Conservation (phyloP, 2,888 invertebrate genomes). For the Drosophila pseudotakahashii region DNA sequence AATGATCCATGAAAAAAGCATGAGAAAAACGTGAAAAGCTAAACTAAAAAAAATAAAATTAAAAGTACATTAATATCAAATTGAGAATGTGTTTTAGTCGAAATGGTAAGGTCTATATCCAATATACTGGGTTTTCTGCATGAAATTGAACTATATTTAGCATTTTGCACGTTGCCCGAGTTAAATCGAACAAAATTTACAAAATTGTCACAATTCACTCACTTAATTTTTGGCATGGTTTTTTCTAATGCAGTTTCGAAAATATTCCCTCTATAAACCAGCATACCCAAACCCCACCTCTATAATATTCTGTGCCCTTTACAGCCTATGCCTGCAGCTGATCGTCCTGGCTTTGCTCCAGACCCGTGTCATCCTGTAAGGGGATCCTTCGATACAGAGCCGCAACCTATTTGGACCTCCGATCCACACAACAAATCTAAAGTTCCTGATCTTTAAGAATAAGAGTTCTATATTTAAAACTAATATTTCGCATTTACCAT, state of each 20-base stretch:
- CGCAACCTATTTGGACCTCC: conserved; percentile 25
- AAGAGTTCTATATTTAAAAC: conserved; percentile 49
- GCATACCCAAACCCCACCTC: conserved; percentile 19
- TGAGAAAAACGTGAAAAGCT: conserved; percentile 49
- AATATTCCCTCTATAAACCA: too few species aligned
- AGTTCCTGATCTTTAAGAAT: conserved; percentile 65
- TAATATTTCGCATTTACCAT: conserved; percentile 39
- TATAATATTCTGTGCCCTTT: conserved; percentile 51
- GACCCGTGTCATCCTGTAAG: conserved; percentile 51
- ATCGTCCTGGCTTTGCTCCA: conserved; percentile 75
- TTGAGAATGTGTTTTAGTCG: conserved; percentile 23
- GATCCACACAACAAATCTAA: conserved; percentile 57
- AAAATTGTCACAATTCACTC: conserved; percentile 29
- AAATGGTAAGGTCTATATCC: conserved; percentile 21
- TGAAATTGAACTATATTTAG: conserved; percentile 39
- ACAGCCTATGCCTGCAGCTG: conserved; percentile 80
- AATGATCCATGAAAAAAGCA: conserved; percentile 52
- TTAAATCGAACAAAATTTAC: conserved; percentile 36
- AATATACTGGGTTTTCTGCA: conserved; percentile 45
- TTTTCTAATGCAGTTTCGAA: conserved; percentile 36
- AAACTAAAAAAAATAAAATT: conserved; percentile 51
- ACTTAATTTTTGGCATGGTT: conserved; percentile 60
- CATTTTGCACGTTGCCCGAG: conserved; percentile 52
- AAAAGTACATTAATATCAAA: conserved; percentile 45
- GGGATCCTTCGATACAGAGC: neutral